Percentiles rank a stretch among this genome's conserved stretches.
phyloP scores from a whole-genome alignment of 2,113 vertebrate genomes.

The Xyrauchen texanus region DNA sequence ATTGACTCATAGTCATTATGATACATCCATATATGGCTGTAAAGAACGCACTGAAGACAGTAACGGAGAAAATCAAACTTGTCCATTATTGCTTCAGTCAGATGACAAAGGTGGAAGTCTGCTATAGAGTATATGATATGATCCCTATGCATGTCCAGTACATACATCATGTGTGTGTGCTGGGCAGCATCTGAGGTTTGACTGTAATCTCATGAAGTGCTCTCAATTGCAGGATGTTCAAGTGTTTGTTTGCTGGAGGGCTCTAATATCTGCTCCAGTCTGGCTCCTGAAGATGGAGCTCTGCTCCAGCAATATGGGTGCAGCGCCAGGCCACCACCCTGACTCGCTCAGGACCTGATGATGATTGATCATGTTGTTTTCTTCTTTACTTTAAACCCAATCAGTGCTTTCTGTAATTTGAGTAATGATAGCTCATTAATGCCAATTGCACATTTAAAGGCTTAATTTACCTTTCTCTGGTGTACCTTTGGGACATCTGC shows the following conservation, averaged over 20 bases:
- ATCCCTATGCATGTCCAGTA: conserved; percentile 26
- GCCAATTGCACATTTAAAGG: conserved; percentile 93
- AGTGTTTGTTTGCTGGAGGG: conserved; percentile 26
- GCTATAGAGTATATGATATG: conserved; percentile 35
- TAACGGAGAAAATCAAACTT: neutral
- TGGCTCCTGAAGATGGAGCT: conserved; percentile 82
- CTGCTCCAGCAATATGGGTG: conserved; percentile 72
- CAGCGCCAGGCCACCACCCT: conserved; percentile 73
- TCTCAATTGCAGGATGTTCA: conserved; percentile 1
- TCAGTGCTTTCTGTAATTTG: conserved; percentile 98
- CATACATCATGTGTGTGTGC: neutral
- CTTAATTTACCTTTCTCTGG: conserved; percentile 82
- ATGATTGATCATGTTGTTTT: conserved; percentile 99
- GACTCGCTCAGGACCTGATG: conserved; percentile 88
- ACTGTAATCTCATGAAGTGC: conserved; percentile 42
- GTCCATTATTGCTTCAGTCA: conserved; percentile 11
- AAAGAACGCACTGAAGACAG: neutral
- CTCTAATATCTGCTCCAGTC: conserved; percentile 27
- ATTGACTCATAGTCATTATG: neutral
- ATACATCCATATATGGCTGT: neutral
- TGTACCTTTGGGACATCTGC: conserved; percentile 76
- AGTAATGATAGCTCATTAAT: conserved; percentile 99
- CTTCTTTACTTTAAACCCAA: conserved; percentile 99
- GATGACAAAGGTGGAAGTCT: conserved; percentile 46
- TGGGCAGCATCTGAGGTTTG: conserved; percentile 26